Base-by-base conservation (phyloP, 1,140 invertebrate genomes). In the Drosophila serrata region DNA sequence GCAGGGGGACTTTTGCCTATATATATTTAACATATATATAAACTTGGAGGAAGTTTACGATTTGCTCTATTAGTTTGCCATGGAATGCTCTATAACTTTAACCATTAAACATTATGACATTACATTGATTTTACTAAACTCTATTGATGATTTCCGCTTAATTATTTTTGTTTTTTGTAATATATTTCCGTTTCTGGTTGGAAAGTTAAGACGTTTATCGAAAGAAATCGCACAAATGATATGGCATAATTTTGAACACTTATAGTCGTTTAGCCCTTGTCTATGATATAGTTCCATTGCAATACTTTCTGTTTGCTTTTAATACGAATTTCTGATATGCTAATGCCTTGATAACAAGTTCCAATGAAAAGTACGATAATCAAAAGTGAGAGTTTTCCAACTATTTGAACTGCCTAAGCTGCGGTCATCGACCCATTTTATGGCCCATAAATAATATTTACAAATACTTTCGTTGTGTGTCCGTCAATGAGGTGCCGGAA, bases 291-390 rank as follows among this genome's bases (percentile, higher is more conserved):
- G 58, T 65, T 43, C n/a, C 15, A 33, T n/a, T 40, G 29, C 39
- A 58, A 48, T 22, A 22, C 13, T 17, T 37, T 33, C 19, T 19
- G 60, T 19, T 40, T 33, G 55, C n/a, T 13, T 53, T 46, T 33
- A 43, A 46, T 73, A 49, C 58, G 80, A 59, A 70, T 61, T 59
- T 74, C 40, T 68, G 81, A 85, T 88, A 90, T 88, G 81, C 68
- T 55, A 79, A 90, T 88, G 85, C 85, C 74, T 90, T 74, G 80
- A 67, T 87, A 87, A 88, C 84, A 87, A 88, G 80, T 84, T 81
- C 84, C 70, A 76, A 56, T 35, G 35, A 48, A 61, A 17, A 68
- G 46, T 60, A 60, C 19, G 45, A 51, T 49, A 60, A 51, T 64
- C 22, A 13, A 72, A n/a, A n/a, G n/a, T n/a, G 56, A 46, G 17